Base-by-base conservation (phyloP, 1,140 invertebrate genomes). In the Galleria mellonella region DNA sequence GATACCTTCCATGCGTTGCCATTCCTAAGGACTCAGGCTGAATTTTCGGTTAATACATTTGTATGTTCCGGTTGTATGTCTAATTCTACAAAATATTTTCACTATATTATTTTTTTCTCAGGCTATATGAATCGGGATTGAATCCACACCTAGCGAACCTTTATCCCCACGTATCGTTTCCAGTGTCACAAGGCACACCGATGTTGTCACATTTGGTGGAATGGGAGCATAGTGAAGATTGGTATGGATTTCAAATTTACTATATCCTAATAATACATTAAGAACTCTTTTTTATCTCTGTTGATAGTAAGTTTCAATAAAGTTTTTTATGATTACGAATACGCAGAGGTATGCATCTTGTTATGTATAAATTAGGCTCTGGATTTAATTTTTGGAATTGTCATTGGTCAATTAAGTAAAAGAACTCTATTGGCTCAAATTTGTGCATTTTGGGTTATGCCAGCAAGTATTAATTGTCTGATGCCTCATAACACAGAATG, bases 151-250 rank as follows among this genome's bases (percentile, higher is more conserved):
- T 90, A 62, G 52, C 75, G 4, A 89, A 89, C 9, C 59, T 94
- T 0, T 93, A 92, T 68, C 89, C 91, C 0, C 55, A 70, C 11
- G 81, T 93, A 0, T 47, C 88, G 9, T 93, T 88, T 49, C 93
- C 93, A 3, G 94, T 94, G 0, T 88, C 92, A 9, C 75, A 88
- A 14, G 89, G 90, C 2, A 95, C 93, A 0, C 90, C 92, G 0
- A 91, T 92, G 87, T 85, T 95, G 12, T 89, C 89, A 0, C 89
- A 92, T 9, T 66, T 91, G 0, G 84, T 94, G n/a, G 77, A 83
- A 47, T 95, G 93, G 93, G 90, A 94, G 51, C 92, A 94, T 70
- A 71, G 68, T 4, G 81, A 85, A 17, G 63, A 72, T 39, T 89
- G 88, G 86, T 68, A 72, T 42, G 75, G 36, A 31, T 10, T 17